Conservation (phyloP, 2,888 invertebrate genomes). For the Hololepta plana region DNA sequence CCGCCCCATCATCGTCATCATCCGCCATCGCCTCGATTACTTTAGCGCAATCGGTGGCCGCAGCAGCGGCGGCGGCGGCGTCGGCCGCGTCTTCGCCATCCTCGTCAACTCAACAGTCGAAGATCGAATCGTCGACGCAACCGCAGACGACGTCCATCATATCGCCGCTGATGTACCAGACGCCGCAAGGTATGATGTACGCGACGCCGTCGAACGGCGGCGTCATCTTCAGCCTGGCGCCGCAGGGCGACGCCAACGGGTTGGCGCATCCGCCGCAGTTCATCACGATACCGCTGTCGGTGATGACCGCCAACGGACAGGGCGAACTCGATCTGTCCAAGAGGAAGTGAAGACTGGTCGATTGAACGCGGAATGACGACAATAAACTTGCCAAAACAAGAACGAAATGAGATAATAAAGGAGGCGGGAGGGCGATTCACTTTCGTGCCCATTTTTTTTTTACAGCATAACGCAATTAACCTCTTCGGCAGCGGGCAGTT, state of each 20-base stretch:
- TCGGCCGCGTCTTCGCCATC: constrained; percentile 4
- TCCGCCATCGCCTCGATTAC: constrained; percentile 10
- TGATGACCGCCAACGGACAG: constrained; percentile 29
- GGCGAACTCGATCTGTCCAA: constrained; percentile 15
- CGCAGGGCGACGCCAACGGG: constrained; percentile 20
- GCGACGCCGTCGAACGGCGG: constrained; percentile 28
- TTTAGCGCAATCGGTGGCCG: constrained; percentile 1
- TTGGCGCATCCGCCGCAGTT: constrained; percentile 35
- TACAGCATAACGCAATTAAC: too few species aligned
- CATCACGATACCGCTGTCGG: constrained; percentile 52
- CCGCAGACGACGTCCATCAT: constrained; percentile 12
- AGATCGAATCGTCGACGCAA: constrained; percentile 10
- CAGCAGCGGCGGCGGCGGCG: constrained; percentile 5
- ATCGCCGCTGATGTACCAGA: constrained; percentile 25
- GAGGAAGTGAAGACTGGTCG: constrained; percentile 15
- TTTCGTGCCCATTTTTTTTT: too few species aligned
- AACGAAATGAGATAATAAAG: constrained; percentile 8
- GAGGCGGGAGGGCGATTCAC: too few species aligned
- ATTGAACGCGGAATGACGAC: too few species aligned
- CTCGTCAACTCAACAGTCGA: constrained; percentile 5
- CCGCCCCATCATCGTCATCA: constrained; percentile 11
- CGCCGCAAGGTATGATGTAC: constrained; percentile 30
- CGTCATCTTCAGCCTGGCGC: constrained; percentile 26
- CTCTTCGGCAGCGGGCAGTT: too few species aligned
- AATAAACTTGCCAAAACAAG: constrained; percentile 8